Conservation (phyloP, 2,797 vertebrate genomes). For the Apogon hyalosoma region DNA sequence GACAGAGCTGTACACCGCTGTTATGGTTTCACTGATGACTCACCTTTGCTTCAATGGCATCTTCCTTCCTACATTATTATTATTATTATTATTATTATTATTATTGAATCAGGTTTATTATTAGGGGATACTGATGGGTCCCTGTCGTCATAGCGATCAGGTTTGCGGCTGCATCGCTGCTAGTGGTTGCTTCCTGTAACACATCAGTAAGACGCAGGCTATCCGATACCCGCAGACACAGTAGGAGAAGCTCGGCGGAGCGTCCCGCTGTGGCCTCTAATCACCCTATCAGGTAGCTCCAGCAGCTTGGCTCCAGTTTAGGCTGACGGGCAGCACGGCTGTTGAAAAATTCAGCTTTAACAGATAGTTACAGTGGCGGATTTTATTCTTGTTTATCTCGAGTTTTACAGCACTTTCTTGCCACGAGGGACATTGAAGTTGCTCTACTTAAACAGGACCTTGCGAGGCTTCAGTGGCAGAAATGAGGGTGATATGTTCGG, state of each 20-base stretch:
- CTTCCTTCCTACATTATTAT: constrained; percentile 3
- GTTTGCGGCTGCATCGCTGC: not conserved
- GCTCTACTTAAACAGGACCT: constrained; percentile 23
- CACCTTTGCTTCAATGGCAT: constrained; percentile 3
- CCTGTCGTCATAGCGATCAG: too few species aligned
- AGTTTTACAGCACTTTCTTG: not conserved
- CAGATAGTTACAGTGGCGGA: not conserved
- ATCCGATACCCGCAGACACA: constrained; percentile 39
- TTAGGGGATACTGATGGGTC: not conserved
- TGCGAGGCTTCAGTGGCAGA: too few species aligned
- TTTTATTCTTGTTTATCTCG: constrained; percentile 3
- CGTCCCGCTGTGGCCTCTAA: constrained; percentile 20
- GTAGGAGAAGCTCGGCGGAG: constrained; percentile 17
- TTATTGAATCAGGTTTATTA: not conserved
- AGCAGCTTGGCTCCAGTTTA: constrained; percentile 13
- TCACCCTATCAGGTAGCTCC: constrained; percentile 39
- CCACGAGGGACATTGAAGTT: not conserved
- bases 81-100: too few species aligned
- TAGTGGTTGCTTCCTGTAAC: not conserved
- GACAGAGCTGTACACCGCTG: too few species aligned
- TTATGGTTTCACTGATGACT: constrained; percentile 5
- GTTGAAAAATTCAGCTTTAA: not conserved
- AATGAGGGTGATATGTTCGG: constrained; percentile 12
- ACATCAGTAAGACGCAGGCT: constrained; percentile 12
- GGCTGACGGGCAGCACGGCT: not conserved